Percentiles rank a stretch among this genome's conserved stretches.
Conservation (phyloP, 2,113 vertebrate species). For the Macrotus californicus region DNA sequence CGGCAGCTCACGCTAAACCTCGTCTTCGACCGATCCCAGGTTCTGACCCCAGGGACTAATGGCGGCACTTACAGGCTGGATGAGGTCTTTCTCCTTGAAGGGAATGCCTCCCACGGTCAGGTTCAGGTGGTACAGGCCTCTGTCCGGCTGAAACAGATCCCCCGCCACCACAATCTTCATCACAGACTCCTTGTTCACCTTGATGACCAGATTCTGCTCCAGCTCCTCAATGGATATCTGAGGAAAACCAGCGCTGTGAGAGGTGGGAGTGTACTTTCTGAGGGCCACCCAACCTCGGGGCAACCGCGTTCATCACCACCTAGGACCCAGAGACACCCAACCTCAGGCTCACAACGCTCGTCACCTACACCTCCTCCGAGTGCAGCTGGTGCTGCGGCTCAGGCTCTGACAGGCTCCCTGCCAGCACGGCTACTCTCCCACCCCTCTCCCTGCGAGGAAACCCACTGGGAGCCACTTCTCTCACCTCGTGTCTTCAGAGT, state of each 20-base stretch:
- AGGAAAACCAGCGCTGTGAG: not conserved
- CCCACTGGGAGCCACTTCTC: accelerated
- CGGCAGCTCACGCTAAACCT: accelerated
- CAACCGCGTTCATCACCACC: not conserved
- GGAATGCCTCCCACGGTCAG: constrained; percentile 95
- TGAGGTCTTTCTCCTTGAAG: constrained; percentile 86
- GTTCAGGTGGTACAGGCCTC: constrained; percentile 93
- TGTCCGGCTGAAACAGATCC: constrained; percentile 88
- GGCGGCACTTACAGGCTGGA: constrained; percentile 84
- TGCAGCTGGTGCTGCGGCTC: not conserved
- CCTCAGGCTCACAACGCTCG: not conserved
- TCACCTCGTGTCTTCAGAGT: not conserved
- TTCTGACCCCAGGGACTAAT: accelerated
- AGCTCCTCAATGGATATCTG: constrained; percentile 97
- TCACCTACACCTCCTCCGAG: not conserved
- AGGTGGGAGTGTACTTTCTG: not conserved
- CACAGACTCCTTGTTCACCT: constrained; percentile 94
- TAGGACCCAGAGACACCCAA: not conserved
- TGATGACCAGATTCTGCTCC: constrained; percentile 90
- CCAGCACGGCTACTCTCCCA: accelerated
- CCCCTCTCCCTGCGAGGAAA: not conserved
- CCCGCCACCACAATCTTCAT: constrained; percentile 97
- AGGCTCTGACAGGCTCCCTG: accelerated
- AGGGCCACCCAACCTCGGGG: not conserved
- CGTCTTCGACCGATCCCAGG: accelerated